phyloP scores from a whole-genome alignment of 2,888 invertebrate genomes.

The Agonopterix alstromeriana region DNA sequence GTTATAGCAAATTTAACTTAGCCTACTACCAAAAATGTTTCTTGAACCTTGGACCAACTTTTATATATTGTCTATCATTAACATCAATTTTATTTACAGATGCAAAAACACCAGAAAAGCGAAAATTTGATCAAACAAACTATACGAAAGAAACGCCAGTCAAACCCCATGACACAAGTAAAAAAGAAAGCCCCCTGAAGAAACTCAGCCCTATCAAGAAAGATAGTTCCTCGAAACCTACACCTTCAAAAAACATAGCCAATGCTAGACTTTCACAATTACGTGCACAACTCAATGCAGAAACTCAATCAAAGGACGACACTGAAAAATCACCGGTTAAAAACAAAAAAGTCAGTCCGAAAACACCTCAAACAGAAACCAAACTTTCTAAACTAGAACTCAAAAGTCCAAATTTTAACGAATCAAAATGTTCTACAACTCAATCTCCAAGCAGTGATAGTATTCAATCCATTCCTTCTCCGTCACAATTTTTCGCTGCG shows the following conservation, averaged over 20 bases:
- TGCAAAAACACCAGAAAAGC: constrained; percentile 22
- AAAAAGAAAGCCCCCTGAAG: constrained; percentile 20
- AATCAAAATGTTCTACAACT: constrained; percentile 31
- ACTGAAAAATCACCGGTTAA: constrained; percentile 27
- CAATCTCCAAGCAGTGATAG: constrained; percentile 57
- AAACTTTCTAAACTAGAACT: constrained; percentile 23
- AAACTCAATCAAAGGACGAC: constrained; percentile 27
- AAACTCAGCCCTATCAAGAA: constrained; percentile 9
- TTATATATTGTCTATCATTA: no score
- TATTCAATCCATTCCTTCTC: constrained; percentile 49
- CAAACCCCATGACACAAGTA: constrained; percentile 4
- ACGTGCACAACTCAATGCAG: constrained; percentile 35
- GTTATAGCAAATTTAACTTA: no score
- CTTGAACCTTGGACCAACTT: no score
- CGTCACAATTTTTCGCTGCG: constrained; percentile 64
- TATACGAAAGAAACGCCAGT: background rate
- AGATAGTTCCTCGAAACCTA: constrained; percentile 11
- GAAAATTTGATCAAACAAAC: constrained; percentile 6
- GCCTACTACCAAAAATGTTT: no score
- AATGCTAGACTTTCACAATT: constrained; percentile 44
- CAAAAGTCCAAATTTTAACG: constrained; percentile 39
- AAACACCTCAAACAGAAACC: constrained; percentile 24
- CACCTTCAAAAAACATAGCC: constrained; percentile 43
- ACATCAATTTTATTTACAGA: constrained; percentile 19
- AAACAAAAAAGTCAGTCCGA: constrained; percentile 27